Evolutionary conservation across 2,797 vertebrate species (phyloP).

Genomic region (Myotis myotis): DNA sequence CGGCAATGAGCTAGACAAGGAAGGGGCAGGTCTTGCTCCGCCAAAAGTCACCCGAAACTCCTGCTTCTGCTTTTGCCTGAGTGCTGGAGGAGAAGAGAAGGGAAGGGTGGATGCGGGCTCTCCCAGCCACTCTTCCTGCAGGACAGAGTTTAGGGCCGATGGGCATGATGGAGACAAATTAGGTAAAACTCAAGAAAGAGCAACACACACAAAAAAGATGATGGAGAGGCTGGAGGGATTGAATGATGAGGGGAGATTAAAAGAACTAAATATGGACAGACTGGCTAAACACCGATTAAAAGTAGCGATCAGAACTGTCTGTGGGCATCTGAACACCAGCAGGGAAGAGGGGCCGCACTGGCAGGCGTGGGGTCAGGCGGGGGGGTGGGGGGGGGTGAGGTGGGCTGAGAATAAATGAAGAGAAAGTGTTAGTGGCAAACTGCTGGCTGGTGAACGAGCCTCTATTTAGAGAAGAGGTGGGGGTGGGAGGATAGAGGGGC

Average conservation of each 20-base stretch:
- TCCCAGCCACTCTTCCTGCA: not conserved
- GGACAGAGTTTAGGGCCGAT: conserved; percentile 37
- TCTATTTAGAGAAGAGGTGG: not conserved
- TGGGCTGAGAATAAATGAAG: conserved; percentile 57
- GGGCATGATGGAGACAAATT: conserved; percentile 78
- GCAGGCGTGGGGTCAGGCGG: conserved; percentile 70
- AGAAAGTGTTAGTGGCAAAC: conserved; percentile 40
- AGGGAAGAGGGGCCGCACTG: conserved; percentile 28
- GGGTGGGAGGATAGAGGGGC: not conserved
- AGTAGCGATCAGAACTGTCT: conserved; percentile 72
- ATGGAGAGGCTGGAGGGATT: conserved; percentile 75
- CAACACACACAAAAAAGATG: conserved; percentile 74
- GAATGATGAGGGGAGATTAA: conserved; percentile 81
- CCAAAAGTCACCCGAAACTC: not conserved
- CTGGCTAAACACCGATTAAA: conserved; percentile 77
- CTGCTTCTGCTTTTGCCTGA: not conserved
- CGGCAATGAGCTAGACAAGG: not conserved
- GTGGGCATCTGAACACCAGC: conserved; percentile 58
- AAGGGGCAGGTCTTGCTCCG: not conserved
- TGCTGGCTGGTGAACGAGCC: conserved; percentile 34
- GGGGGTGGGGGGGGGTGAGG: conserved; percentile 2
- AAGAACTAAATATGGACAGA: conserved; percentile 80
- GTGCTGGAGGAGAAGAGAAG: not conserved
- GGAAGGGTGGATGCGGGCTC: not conserved
- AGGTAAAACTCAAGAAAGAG: conserved; percentile 77